Evolutionary conservation across 2,797 vertebrate genomes (phyloP), one percentile per base, ranked within the genome.

Genomic region (Phrynocephalus vlangalii): DNA sequence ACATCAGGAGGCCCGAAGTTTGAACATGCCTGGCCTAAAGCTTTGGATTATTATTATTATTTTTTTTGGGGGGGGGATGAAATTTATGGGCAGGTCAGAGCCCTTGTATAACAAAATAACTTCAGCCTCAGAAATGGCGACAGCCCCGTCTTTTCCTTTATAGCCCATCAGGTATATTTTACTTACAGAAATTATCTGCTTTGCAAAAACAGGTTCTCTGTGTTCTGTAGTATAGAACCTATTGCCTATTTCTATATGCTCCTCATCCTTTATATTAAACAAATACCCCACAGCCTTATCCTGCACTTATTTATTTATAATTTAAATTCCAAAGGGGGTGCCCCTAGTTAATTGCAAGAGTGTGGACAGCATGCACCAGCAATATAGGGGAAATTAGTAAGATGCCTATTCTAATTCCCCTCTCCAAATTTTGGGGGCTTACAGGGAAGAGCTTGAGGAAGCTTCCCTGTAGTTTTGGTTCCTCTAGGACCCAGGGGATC

Each of bases 81-180:
- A 81, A 70, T 56, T 24, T 22, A 24, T 0, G 11, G n/a, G 7
- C 48, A 72, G 71, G 82, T 93, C 56, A 88, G 22, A 0, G 82
- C 83, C 87, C 84, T 5, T 63, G 83, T 15, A 80, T 82, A 44
- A 22, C 86, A 70, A 75, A 82, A 80, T 84, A 70, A 80, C 68
- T 90, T 70, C 71, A 52, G 5, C n/a, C 3, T 33, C n/a, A 71
- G 87, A 91, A 38, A 48, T 9, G 7, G 75, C 22, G 73, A 85
- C 3, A 56, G 77, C 20, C 5, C 7, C 44, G 6, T 73, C 16
- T 38, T 71, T 83, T 75, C 3, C 60, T 63, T 33, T 33, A 33
- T 5, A 30, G 71, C n/a, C 28, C 22, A 22, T 3, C 9, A 63
- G 9, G 13, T 33, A 82, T 30, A 33, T 22, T 20, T 76, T 52